Conservation (phyloP, 2,888 invertebrate genomes). For the Heliconius ethilla region DNA sequence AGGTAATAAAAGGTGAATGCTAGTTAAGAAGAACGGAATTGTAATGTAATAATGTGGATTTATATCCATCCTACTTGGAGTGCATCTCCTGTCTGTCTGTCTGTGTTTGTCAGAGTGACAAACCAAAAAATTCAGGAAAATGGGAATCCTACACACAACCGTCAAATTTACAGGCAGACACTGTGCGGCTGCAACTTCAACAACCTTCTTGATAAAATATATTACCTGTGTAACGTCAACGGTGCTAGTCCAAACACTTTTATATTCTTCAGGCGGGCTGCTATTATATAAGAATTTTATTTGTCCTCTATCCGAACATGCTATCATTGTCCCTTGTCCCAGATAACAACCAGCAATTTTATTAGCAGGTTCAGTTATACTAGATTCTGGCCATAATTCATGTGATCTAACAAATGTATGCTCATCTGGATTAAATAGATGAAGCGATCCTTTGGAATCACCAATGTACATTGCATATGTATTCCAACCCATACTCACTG, state of each 20-base stretch:
- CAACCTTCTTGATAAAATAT: not conserved
- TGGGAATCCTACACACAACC: not conserved
- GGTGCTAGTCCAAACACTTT: slow-evolving; percentile 63
- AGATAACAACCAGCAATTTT: slow-evolving; percentile 73
- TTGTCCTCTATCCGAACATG: slow-evolving; percentile 74
- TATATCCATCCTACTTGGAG: not conserved
- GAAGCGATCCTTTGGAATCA: slow-evolving; percentile 72
- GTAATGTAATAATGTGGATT: not conserved
- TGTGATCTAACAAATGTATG: slow-evolving; percentile 60
- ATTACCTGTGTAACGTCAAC: slow-evolving; percentile 74
- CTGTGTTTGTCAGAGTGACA: not conserved
- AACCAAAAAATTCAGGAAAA: not conserved
- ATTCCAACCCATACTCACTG: slow-evolving; percentile 72
- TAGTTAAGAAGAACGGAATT: not conserved
- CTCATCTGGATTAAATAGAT: slow-evolving; percentile 69
- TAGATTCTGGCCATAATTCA: slow-evolving; percentile 69
- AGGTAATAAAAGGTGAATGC: not conserved
- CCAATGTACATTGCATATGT: slow-evolving; percentile 71
- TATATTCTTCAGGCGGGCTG: slow-evolving; percentile 69
- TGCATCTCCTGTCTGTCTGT: too few relatives aligned
- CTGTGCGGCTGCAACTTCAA: not conserved
- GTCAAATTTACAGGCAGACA: not conserved
- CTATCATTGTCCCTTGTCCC: slow-evolving; percentile 68
- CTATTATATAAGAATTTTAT: slow-evolving; percentile 75
- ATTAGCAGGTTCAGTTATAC: slow-evolving; percentile 61